phyloP scores from a whole-genome alignment of 2,797 vertebrate genomes.

The Erpetoichthys calabaricus region DNA sequence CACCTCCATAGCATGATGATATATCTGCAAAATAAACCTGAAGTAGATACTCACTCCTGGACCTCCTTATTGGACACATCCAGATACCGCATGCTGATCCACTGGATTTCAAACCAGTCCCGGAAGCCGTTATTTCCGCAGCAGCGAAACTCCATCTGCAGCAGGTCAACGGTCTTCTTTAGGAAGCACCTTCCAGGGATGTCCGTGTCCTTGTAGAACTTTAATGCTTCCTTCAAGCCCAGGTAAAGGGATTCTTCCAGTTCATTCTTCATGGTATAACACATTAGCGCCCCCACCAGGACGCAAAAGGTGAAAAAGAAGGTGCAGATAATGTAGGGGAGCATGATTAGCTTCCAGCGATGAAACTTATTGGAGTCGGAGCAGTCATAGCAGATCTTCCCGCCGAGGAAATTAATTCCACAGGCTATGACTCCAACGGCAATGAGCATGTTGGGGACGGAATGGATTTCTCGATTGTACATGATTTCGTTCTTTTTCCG shows the following conservation, averaged over 20 bases:
- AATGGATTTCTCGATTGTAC: constrained; percentile 62
- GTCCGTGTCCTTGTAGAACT: constrained; percentile 79
- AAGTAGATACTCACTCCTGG: constrained; percentile 59
- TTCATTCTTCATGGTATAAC: constrained; percentile 68
- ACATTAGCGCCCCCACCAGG: constrained; percentile 76
- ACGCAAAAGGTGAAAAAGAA: constrained; percentile 81
- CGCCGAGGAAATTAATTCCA: constrained; percentile 75
- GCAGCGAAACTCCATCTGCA: constrained; percentile 78
- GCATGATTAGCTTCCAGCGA: constrained; percentile 77
- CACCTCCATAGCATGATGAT: no score
- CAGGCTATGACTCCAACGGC: constrained; percentile 70
- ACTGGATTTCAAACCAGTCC: constrained; percentile 88
- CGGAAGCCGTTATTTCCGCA: constrained; percentile 74
- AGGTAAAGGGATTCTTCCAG: constrained; percentile 65
- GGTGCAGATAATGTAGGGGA: constrained; percentile 75
- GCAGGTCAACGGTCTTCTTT: constrained; percentile 67
- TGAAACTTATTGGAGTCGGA: constrained; percentile 70
- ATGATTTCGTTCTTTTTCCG: constrained; percentile 71
- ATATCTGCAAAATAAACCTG: background rate
- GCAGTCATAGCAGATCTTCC: constrained; percentile 86
- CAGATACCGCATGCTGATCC: constrained; percentile 74
- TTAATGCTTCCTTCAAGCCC: constrained; percentile 65
- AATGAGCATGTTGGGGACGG: constrained; percentile 75
- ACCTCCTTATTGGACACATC: constrained; percentile 71
- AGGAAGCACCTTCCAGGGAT: constrained; percentile 76